Percentiles rank a stretch among this genome's conserved stretches.
phyloP scores from a whole-genome alignment of 2,797 vertebrate species.

The Vultur gryphus region DNA sequence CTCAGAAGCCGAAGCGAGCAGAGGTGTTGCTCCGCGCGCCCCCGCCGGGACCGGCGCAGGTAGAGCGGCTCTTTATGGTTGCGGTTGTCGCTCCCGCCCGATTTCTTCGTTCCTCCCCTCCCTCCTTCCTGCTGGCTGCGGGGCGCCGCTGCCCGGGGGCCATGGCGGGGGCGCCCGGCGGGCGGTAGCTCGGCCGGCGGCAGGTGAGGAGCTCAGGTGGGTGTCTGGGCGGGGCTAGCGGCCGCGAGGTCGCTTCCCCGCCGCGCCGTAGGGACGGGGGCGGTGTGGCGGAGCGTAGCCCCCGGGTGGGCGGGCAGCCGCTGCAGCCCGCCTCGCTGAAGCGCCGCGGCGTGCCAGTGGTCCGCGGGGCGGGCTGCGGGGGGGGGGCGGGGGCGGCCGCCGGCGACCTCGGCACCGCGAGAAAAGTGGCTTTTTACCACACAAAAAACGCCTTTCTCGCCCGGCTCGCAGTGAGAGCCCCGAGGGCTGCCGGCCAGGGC shows the following conservation, averaged over 20 bases:
- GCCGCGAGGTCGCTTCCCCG: background rate
- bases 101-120: background rate
- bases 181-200: background rate
- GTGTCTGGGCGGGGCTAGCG: background rate
- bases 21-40: background rate
- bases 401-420: no score
- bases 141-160: background rate
- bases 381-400: no score
- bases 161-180: background rate
- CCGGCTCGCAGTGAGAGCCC: background rate
- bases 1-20: background rate
- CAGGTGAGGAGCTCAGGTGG: conserved; percentile 1
- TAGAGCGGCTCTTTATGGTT: background rate
- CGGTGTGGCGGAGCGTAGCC: background rate
- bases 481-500: background rate
- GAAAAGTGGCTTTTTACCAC: background rate
- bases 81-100: background rate
- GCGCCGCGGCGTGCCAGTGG: background rate
- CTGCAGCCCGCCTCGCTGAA: background rate
- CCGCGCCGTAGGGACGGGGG: background rate
- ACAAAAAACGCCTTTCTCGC: no score
- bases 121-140: background rate
- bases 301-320: background rate
- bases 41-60: background rate
- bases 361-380: background rate